Evolutionary conservation across 2,888 invertebrate species (phyloP).

Genomic region (Epistrophe eligans): DNA sequence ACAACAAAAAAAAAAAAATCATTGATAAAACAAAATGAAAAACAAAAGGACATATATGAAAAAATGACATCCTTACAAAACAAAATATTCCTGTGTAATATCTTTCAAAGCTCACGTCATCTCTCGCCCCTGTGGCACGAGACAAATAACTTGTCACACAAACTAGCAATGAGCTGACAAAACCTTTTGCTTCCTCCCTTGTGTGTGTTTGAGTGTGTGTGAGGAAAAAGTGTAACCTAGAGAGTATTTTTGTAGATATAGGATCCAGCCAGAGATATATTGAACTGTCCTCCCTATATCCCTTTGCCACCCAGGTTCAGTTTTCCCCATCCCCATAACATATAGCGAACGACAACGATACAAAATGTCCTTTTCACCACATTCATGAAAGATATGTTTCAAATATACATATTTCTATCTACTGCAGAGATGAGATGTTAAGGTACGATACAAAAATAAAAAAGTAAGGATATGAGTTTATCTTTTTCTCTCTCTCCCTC

Average conservation of each 20-base stretch:
- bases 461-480: conserved; percentile 47
- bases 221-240: conserved; percentile 28
- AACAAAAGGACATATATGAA: conserved; percentile 7
- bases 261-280: conserved; percentile 55
- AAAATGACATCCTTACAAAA: conserved; percentile 26
- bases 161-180: conserved; percentile 73
- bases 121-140: conserved; percentile 30
- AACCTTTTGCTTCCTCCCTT: conserved; percentile 25
- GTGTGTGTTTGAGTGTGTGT: background rate
- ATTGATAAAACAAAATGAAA: conserved; percentile 1
- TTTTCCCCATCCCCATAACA: background rate
- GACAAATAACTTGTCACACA: conserved; percentile 75
- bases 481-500: conserved; percentile 20
- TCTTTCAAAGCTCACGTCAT: conserved; percentile 53
- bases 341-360: background rate
- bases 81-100: conserved; percentile 57
- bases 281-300: conserved; percentile 65
- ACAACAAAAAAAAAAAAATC: conserved; percentile 4
- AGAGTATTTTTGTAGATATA: conserved; percentile 31
- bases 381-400: conserved; percentile 64
- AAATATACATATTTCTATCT: conserved; percentile 46
- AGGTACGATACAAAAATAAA: conserved; percentile 5
- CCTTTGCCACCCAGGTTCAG: background rate
- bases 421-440: conserved; percentile 30
- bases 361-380: conserved; percentile 64